A percentile compares a stretch with the other conserved stretches of the same genome.
Conservation (phyloP, 1,140 invertebrate species). For the Paramacrobiotus metropolitanus region DNA sequence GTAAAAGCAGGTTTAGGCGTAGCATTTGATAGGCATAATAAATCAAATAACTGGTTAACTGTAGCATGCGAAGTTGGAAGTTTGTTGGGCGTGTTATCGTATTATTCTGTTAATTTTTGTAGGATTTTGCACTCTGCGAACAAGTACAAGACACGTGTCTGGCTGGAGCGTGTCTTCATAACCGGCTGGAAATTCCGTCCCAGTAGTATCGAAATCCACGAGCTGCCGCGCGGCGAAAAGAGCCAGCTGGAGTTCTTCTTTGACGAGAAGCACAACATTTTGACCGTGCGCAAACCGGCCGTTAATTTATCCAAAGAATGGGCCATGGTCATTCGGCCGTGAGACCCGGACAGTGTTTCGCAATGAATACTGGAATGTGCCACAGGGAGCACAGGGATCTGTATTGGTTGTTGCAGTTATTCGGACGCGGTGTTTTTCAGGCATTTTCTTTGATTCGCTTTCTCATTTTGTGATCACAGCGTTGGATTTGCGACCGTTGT, state of each 20-base stretch:
- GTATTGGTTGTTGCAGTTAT: too few relatives aligned
- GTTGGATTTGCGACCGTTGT: too few relatives aligned
- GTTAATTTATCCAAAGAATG: conserved; percentile 54
- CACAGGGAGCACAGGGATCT: too few relatives aligned
- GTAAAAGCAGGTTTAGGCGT: not conserved
- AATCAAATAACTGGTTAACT: too few relatives aligned
- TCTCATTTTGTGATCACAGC: too few relatives aligned
- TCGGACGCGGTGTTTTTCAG: too few relatives aligned
- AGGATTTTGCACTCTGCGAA: conserved; percentile 8
- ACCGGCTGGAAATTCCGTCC: conserved; percentile 10
- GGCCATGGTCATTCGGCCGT: conserved; percentile 28
- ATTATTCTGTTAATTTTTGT: not conserved
- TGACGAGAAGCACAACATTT: conserved; percentile 30
- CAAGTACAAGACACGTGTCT: conserved; percentile 7
- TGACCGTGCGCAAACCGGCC: conserved; percentile 58
- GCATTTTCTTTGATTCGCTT: too few relatives aligned
- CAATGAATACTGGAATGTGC: too few relatives aligned
- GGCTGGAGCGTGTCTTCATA: conserved; percentile 12
- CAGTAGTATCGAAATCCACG: conserved; percentile 5
- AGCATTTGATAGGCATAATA: not conserved
- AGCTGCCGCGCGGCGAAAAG: conserved; percentile 28
- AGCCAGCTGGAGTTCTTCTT: conserved; percentile 32
- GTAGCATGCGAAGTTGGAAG: too few relatives aligned
- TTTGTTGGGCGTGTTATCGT: too few relatives aligned
- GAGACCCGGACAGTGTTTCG: too few relatives aligned